Evolutionary conservation across 2,113 vertebrate species (phyloP).

Genomic region (Tapirus terrestris): DNA sequence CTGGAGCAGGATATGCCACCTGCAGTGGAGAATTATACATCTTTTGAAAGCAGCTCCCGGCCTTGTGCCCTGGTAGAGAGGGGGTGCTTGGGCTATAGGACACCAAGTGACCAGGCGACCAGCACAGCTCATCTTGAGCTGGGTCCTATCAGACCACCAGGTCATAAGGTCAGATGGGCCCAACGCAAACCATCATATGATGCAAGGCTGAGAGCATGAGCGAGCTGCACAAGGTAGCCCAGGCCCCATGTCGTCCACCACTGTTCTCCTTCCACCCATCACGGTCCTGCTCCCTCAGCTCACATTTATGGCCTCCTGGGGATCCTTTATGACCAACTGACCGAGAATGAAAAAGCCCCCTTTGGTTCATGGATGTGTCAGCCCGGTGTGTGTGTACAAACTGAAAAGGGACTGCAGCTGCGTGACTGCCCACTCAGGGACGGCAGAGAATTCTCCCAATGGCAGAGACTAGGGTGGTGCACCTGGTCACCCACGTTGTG

Average conservation of each 20-base stretch:
- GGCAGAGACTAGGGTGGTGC: background rate
- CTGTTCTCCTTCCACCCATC: background rate
- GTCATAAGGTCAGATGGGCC: background rate
- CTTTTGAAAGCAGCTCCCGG: background rate
- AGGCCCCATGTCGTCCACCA: fast-evolving
- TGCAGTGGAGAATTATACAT: background rate
- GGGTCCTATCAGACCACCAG: background rate
- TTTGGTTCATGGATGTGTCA: background rate
- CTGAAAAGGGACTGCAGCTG: background rate
- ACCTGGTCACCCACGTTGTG: background rate
- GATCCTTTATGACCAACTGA: background rate
- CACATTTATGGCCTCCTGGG: background rate
- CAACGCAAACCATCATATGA: background rate
- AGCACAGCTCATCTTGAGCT: background rate
- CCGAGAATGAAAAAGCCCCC: background rate
- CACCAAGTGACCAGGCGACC: background rate
- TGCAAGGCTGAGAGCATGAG: background rate
- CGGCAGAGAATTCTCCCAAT: background rate
- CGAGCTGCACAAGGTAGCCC: background rate
- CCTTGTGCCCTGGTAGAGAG: background rate
- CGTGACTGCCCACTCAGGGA: background rate
- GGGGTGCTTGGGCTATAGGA: background rate
- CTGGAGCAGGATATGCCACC: background rate
- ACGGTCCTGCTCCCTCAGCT: background rate
- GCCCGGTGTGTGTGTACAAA: background rate